Base-by-base conservation (phyloP, 2,797 vertebrate genomes). In the Taenioides sp. region DNA sequence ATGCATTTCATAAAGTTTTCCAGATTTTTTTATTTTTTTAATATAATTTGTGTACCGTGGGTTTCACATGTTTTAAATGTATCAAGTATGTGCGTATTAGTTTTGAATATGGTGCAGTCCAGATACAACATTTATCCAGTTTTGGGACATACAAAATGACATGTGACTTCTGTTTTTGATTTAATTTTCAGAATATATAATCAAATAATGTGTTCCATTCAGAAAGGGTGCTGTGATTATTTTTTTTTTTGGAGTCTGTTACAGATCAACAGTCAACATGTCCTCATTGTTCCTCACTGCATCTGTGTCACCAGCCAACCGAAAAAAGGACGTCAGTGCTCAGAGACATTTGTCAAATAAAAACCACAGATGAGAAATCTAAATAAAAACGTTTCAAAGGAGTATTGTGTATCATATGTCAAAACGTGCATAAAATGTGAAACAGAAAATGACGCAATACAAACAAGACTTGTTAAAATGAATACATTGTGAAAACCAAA, bases 151-250 rank as follows among this genome's bases (percentile, higher is more conserved):
- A 23, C 22, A 14, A 10, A 12, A 57, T 23, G 10, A 23, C 54
- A 55, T 23, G 1, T 55, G n/a, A 54, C 9, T 55, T 55, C n/a
- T 55, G 22, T 12, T 55, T 23, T 23, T n/a, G 1, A 55, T 54
- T 50, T 18, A 50, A 18, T 50, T 54, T 54, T n/a, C 20, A 0
- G 18, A 54, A 54, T 54, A 54, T n/a, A 54, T 54, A 22, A 20
- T n/a, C 68, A 71, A 81, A 77, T 76, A 87, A 85, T 81, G 67
- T 81, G 70, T 70, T 80, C 60, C 58, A 59, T 76, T 81, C 57
- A 70, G 73, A 71, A 76, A 61, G 76, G 76, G 61, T 77, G 70
- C 65, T 69, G 68, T 31, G 59, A 34, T 34, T 34, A 7, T 34
- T 34, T 34, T 71, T 57, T 74, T 54, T 67, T 62, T 69, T 78